Percentiles rank a stretch among this genome's conserved stretches.
Conservation (phyloP, 2,113 vertebrate species). For the Rhinoderma darwinii region DNA sequence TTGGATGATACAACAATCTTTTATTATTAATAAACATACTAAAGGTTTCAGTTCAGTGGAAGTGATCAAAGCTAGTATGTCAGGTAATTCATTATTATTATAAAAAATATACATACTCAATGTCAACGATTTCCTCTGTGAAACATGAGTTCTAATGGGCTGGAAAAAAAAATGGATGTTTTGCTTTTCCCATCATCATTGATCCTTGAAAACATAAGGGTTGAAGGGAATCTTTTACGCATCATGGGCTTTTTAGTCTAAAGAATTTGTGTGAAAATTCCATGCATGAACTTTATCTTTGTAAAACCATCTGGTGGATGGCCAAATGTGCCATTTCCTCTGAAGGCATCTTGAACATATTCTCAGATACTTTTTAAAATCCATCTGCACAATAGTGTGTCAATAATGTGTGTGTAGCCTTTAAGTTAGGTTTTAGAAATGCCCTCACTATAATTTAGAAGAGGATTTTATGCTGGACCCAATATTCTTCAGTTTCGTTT, state of each 20-base stretch:
- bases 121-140: not conserved
- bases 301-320: conserved; percentile 34
- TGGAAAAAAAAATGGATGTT: not conserved
- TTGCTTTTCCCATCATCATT: conserved; percentile 18
- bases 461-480: not conserved
- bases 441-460: not conserved
- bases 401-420: not conserved
- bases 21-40: not conserved
- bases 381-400: not conserved
- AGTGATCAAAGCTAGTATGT: not conserved
- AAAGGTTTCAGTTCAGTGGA: not conserved
- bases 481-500: not conserved
- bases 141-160: conserved; percentile 12
- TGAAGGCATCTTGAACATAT: conserved; percentile 28
- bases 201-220: conserved; percentile 5
- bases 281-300: conserved; percentile 25
- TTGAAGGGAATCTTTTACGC: conserved; percentile 31
- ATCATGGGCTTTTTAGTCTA: not conserved
- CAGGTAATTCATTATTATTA: not conserved
- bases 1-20: too few relatives aligned
- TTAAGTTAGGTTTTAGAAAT: not conserved
- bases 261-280: conserved; percentile 25
- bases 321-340: conserved; percentile 15
- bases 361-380: not conserved
- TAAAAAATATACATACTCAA: not conserved